Percentiles rank a stretch among this genome's conserved stretches.
Evolutionary conservation across 2,888 invertebrate genomes (phyloP).

Genomic region (Pterostichus niger): DNA sequence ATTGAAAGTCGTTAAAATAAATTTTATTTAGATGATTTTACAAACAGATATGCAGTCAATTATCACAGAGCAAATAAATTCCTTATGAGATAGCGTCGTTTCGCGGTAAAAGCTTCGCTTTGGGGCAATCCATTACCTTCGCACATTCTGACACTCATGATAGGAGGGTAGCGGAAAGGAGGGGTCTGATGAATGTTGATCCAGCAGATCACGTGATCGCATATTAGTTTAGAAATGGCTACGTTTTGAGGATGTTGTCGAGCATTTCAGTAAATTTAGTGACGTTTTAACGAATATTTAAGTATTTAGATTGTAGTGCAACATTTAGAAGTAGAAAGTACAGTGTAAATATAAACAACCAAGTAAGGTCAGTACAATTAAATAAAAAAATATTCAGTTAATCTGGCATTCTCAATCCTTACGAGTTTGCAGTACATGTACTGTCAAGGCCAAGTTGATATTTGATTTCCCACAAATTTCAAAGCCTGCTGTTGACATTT

Average conservation of each 20-base stretch:
- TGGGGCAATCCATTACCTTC: constrained; percentile 56
- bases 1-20: constrained; percentile 57
- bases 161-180: constrained; percentile 34
- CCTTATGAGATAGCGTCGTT: constrained; percentile 35
- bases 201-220: constrained; percentile 69
- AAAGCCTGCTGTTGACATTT: constrained; percentile 55
- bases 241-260: constrained; percentile 69
- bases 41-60: constrained; percentile 42
- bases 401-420: constrained; percentile 47
- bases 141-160: constrained; percentile 23
- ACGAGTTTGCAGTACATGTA: constrained; percentile 56
- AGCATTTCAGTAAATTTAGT: constrained; percentile 63
- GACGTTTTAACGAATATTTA: constrained; percentile 56
- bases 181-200: constrained; percentile 60
- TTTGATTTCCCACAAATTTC: constrained; percentile 65
- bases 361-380: constrained; percentile 55
- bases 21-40: constrained; percentile 63
- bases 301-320: constrained; percentile 47
- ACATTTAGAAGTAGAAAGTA: constrained; percentile 53
- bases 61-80: constrained; percentile 45
- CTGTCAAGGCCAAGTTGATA: constrained; percentile 65
- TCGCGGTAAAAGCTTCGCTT: constrained; percentile 46
- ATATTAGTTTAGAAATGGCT: constrained; percentile 71
- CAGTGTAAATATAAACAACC: constrained; percentile 47
- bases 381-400: constrained; percentile 25